Conservation (phyloP, 2,888 invertebrate genomes). For the Odontomyia ornata region DNA sequence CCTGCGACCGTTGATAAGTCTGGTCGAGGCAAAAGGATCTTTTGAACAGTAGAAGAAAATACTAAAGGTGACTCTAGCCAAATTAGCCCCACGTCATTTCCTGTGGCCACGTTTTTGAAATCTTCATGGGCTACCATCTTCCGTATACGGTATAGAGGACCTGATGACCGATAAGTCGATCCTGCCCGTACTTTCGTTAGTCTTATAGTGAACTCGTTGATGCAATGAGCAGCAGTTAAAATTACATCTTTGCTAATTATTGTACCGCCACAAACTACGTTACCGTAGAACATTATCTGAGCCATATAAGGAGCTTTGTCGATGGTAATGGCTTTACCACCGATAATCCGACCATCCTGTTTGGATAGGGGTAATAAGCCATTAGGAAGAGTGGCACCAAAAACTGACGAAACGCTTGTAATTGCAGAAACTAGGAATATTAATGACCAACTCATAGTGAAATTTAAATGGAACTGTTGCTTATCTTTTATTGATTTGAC, state of each 20-base stretch:
- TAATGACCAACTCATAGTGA: neutral
- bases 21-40: conserved; percentile 28
- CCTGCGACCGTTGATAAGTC: neutral
- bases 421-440: neutral
- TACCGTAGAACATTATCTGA: conserved; percentile 14
- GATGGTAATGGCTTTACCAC: conserved; percentile 42
- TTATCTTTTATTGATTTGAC: neutral
- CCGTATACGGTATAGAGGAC: neutral
- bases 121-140: conserved; percentile 32
- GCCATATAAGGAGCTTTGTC: conserved; percentile 46
- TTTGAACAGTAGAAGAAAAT: conserved; percentile 7
- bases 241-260: conserved; percentile 16
- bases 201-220: neutral
- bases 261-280: conserved; percentile 36
- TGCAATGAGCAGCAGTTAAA: conserved; percentile 35
- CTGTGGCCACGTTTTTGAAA: conserved; percentile 11
- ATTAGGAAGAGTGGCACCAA: conserved; percentile 9
- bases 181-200: conserved; percentile 42
- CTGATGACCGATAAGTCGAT: neutral
- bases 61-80: conserved; percentile 23
- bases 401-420: neutral
- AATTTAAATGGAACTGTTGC: neutral
- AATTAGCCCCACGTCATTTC: conserved; percentile 41
- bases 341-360: conserved; percentile 46
- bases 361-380: neutral